These are phyloP conservation scores for Syndactyla subalaris DNA, from an alignment of 2,797 vertebrate genomes.

Conservation along the genomic window DNA sequence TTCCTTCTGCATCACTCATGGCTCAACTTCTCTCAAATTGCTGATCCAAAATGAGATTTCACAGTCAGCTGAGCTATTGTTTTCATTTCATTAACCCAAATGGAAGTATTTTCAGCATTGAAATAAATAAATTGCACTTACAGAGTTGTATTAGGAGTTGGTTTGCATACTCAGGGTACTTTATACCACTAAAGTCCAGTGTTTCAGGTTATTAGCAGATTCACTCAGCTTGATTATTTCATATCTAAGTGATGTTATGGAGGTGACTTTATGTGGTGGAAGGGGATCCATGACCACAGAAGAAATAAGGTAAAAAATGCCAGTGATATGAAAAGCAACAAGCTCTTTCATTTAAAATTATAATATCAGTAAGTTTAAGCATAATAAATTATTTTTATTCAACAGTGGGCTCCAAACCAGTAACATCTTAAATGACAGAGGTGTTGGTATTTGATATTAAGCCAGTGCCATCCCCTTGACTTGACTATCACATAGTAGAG, in stretches of 20 bases:
- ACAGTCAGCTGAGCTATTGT: neutral
- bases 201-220: neutral
- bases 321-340: neutral
- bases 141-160: neutral
- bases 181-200: neutral
- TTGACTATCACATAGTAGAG: neutral
- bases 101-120: neutral
- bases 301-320: neutral
- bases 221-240: neutral
- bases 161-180: neutral
- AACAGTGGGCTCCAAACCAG: neutral
- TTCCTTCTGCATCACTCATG: neutral
- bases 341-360: neutral
- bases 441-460: neutral
- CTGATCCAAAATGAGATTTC: neutral
- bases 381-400: neutral
- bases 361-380: neutral
- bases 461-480: neutral
- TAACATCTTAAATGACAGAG: neutral
- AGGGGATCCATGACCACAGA: neutral
- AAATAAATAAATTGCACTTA: neutral
- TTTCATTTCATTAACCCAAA: neutral
- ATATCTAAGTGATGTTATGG: neutral
- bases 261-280: neutral
- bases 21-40: neutral